Conservation (phyloP, 2,888 invertebrate species). For the Andrena marginata region DNA sequence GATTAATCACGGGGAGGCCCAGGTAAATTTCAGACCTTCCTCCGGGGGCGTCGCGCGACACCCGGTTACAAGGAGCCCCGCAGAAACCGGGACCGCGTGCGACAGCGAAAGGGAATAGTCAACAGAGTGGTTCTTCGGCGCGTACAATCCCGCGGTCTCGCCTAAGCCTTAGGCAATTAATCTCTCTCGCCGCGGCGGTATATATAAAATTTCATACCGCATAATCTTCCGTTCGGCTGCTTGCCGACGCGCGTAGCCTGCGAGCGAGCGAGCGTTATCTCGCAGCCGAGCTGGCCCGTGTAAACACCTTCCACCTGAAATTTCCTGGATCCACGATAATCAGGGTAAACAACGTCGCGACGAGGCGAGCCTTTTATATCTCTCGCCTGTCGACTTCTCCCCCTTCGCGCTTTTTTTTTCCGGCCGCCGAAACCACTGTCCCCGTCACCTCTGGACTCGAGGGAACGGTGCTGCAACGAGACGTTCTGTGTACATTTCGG, state of each 20-base stretch:
- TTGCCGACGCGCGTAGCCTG: constrained; percentile 10
- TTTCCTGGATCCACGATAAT: constrained; percentile 65
- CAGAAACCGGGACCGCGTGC: neutral
- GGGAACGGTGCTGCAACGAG: neutral
- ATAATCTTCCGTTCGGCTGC: constrained; percentile 21
- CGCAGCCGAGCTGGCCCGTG: constrained; percentile 35
- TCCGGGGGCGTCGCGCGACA: neutral
- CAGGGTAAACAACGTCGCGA: constrained; percentile 71
- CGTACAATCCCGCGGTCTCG: constrained; percentile 11
- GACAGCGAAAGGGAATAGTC: constrained; percentile 48
- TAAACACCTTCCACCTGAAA: constrained; percentile 63
- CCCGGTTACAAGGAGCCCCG: neutral
- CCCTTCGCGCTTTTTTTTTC: constrained; percentile 12
- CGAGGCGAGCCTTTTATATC: constrained; percentile 52
- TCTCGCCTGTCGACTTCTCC: neutral
- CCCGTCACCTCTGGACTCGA: neutral
- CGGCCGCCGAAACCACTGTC: constrained; percentile 5
- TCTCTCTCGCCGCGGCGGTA: constrained; percentile 14
- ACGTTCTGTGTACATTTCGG: constrained; percentile 32
- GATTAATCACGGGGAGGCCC: constrained; percentile 59
- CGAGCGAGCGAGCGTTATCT: constrained; percentile 52
- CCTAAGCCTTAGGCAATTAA: constrained; percentile 36
- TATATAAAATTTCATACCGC: constrained; percentile 46
- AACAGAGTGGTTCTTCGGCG: constrained; percentile 1
- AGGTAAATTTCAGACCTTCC: constrained; percentile 47